Base-by-base conservation (phyloP, 37 sponge, comb jelly and placozoan species). In the Trichoplax adhaerens region DNA sequence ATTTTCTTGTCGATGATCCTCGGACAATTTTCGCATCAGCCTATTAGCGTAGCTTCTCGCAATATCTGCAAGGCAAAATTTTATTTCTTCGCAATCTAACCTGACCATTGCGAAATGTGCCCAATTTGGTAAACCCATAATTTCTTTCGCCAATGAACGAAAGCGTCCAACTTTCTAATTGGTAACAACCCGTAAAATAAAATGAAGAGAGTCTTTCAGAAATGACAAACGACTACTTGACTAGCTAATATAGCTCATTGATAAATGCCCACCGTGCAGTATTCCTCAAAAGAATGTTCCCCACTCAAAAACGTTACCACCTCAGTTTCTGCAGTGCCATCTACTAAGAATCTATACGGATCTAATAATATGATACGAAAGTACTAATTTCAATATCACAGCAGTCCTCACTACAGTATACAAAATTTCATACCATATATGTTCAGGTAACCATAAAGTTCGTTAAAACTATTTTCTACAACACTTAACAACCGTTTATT, bases 31-130 rank as follows among this genome's bases (percentile, higher is more conserved):
- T 8, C 73, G 57, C 12, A 86, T 74, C 49, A 93, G 65, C 6
- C 10, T 58, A 8, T 60, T 60, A 8, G 74, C 65, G 51, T 74
- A 72, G 4, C 57, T 60, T 56, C 78, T 52, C 1, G 87, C 83
- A 3, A 67, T n/a, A 3, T 1, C 52, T 2, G 53, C 54, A 48
- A 93, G 76, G 0, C 94, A 86, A 10, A 51, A 67, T 59, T 93
- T 93, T 66, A 90, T 79, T 67, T 89, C 79, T 68, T 77, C 73
- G 62, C 94, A 93, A 65, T 93, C 86, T 73, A 93, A 57, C 0
- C 50, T 76, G 53, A 89, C 70, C 91, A 93, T 89, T 66, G 79
- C 76, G 64, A 79, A 89, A 54, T 72, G 53, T 4, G 74, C 70
- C 1, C 83, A 67, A 54, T 84, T 78, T 65, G 81, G 76, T 56